Evolutionary conservation across 1,140 invertebrate genomes (phyloP).

Genomic region (Stegodyphus mimosarum): DNA sequence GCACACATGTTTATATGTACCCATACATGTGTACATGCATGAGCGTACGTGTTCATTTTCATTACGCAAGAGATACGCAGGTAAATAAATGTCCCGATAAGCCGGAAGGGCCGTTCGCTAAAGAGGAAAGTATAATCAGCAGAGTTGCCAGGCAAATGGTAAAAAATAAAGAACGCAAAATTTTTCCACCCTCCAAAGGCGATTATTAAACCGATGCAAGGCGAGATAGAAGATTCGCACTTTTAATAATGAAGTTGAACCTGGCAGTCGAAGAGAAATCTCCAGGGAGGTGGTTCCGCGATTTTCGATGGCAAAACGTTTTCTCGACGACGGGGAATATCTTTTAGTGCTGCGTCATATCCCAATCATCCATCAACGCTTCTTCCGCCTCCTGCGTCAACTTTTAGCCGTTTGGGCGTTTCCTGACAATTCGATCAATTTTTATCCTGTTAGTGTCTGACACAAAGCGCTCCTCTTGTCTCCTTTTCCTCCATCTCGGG

Average conservation of each 20-base stretch:
- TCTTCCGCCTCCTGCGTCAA: background rate
- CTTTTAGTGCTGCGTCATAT: slow-evolving; percentile 2
- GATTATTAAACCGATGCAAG: too few species aligned
- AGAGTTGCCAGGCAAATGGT: too few species aligned
- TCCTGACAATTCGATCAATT: slow-evolving; percentile 44
- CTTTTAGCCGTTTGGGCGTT: slow-evolving; percentile 27
- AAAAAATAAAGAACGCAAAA: too few species aligned
- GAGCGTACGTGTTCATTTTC: too few species aligned
- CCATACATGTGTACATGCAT: too few species aligned
- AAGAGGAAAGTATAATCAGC: too few species aligned
- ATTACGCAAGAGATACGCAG: too few species aligned
- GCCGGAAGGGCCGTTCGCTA: too few species aligned
- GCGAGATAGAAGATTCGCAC: background rate
- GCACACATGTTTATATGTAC: too few species aligned
- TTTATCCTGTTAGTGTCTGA: slow-evolving; percentile 24
- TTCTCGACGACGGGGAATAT: background rate
- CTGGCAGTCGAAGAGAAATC: background rate
- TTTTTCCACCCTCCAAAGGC: too few species aligned
- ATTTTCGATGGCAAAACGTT: background rate
- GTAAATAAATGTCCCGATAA: too few species aligned
- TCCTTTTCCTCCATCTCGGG: background rate
- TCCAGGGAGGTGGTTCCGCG: too few species aligned
- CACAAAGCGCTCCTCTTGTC: slow-evolving; percentile 3
- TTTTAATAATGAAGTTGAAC: background rate
- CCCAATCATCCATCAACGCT: slow-evolving; percentile 21